Percentiles rank a stretch among this genome's conserved stretches.
These are phyloP conservation scores for Leuciscus idus DNA, from an alignment of 2,113 vertebrate species.

Conservation along the genomic window DNA sequence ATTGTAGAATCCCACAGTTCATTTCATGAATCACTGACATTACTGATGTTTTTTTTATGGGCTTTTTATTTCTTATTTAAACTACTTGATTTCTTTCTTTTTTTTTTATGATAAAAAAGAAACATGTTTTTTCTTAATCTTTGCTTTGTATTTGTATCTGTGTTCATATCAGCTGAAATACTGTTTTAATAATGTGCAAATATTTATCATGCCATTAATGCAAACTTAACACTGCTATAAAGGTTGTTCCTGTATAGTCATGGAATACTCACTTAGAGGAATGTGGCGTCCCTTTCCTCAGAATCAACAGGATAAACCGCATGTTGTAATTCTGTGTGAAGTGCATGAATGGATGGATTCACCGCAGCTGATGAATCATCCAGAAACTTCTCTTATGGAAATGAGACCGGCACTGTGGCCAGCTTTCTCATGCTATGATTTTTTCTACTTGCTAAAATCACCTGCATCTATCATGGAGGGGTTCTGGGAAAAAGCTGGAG, in stretches of 20 bases:
- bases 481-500: background rate
- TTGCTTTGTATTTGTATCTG: background rate
- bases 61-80: background rate
- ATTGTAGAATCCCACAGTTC: background rate
- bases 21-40: background rate
- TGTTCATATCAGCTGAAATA: background rate
- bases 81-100: background rate
- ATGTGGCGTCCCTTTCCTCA: background rate
- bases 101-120: background rate
- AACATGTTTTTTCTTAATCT: background rate
- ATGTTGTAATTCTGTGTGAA: slow-evolving; percentile 12
- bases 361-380: background rate
- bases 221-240: background rate
- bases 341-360: background rate
- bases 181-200: background rate
- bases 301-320: background rate
- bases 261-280: background rate
- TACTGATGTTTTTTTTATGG: background rate
- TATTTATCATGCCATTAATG: background rate
- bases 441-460: slow-evolving; percentile 3
- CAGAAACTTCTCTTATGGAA: slow-evolving; percentile 7
- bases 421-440: background rate
- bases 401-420: background rate
- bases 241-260: background rate
- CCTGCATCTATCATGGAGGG: background rate